Evolutionary conservation across 2,113 vertebrate species (phyloP).

Genomic region (Eolophus roseicapilla): DNA sequence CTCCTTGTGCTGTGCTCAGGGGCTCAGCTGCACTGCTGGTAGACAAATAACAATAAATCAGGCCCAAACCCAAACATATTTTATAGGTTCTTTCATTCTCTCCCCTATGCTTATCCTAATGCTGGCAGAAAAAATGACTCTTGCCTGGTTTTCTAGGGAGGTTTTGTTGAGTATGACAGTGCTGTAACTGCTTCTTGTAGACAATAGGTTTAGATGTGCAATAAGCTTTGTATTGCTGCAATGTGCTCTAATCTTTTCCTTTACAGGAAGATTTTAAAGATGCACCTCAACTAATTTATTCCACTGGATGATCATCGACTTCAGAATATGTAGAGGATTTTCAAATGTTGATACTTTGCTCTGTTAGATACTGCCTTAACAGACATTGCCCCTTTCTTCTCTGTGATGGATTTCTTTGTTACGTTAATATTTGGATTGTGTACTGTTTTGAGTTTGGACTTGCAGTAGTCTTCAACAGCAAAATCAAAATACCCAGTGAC

Average conservation of each 20-base stretch:
- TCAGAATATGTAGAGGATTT: conserved; percentile 5
- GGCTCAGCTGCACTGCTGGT: not conserved
- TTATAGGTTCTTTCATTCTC: not conserved
- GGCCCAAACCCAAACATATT: not conserved
- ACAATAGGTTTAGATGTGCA: not conserved
- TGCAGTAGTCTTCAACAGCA: not conserved
- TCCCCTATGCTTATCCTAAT: not conserved
- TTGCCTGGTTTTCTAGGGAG: conserved; percentile 4
- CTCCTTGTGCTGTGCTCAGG: not conserved
- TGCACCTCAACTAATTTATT: conserved; percentile 28
- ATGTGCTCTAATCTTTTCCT: not conserved
- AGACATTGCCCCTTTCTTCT: not conserved
- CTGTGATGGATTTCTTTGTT: not conserved
- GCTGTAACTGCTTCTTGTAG: not conserved
- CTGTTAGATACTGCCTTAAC: not conserved
- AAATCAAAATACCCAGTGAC: not conserved
- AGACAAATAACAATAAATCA: not conserved
- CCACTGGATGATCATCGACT: not conserved
- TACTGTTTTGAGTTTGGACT: not conserved
- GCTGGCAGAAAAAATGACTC: not conserved
- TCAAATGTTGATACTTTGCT: not conserved
- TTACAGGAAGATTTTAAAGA: conserved; percentile 7
- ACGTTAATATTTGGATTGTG: not conserved
- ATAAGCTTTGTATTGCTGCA: not conserved
- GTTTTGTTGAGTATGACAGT: not conserved